These are phyloP conservation scores for Ailuropoda melanoleuca DNA, from an alignment of 2,113 vertebrate genomes.

Conservation along the genomic window DNA sequence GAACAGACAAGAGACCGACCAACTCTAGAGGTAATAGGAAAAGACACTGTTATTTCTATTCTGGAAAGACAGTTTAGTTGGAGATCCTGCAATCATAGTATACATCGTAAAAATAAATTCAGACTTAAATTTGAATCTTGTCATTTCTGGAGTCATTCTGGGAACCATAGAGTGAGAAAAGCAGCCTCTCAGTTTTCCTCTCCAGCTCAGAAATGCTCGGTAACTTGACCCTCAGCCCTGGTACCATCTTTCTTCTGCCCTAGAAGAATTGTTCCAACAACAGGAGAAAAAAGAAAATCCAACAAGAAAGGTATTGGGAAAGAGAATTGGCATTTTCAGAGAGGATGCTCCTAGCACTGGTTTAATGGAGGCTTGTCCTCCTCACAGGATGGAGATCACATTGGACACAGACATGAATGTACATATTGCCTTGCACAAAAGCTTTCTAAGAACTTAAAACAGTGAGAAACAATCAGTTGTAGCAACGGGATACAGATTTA, in stretches of 20 bases:
- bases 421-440: not conserved
- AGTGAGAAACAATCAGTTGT: not conserved
- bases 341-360: not conserved
- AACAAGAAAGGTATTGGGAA: not conserved
- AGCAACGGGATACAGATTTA: not conserved
- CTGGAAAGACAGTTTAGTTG: not conserved
- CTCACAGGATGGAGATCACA: not conserved
- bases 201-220: not conserved
- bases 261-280: not conserved
- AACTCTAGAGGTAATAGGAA: not conserved
- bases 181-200: not conserved
- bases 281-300: not conserved
- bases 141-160: slow-evolving; percentile 20
- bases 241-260: not conserved
- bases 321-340: slow-evolving; percentile 3
- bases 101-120: slow-evolving; percentile 11
- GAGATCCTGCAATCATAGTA: not conserved
- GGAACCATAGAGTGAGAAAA: not conserved
- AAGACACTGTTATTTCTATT: not conserved
- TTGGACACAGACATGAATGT: not conserved
- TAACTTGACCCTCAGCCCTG: not conserved
- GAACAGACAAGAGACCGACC: not conserved
- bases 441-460: slow-evolving; percentile 40
- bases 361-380: not conserved
- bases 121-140: slow-evolving; percentile 25